Base-by-base conservation (phyloP, 2,797 vertebrate species). In the Megalops cyprinoides region DNA sequence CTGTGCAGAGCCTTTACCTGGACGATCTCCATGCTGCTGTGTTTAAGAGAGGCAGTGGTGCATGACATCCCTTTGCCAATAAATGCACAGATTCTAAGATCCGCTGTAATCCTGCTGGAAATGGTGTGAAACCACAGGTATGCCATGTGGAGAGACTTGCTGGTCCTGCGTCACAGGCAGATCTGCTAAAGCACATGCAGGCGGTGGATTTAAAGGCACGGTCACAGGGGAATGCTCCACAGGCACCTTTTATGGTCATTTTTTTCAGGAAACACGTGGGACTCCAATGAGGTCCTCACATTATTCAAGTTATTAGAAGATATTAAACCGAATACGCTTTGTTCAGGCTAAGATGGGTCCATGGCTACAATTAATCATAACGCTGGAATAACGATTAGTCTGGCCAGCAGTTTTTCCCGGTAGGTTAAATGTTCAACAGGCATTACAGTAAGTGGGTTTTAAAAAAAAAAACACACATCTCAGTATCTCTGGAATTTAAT, bases 1-100 rank as follows among this genome's bases (percentile, higher is more conserved):
- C 28, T 69, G 39, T 81, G 79, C 78, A 85, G 28, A 85, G 76
- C 84, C 83, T 84, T 88, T 83, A 88, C 86, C 85, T 85, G 86
- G 84, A 81, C 87, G 74, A 85, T 48, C 85, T 89, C 86, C 88
- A 78, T 80, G 80, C 77, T 76, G 79, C 65, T 82, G 51, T 78
- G 75, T 77, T 86, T 77, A 83, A 81, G 80, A 74, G 79, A 84
- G 76, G 85, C 81, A 82, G 79, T 82, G 83, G 86, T 75, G 86
- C 86, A 81, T 77, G 15, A 85, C 79, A 3, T 73, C 74, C 77
- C 76, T 84, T 82, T 86, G 84, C 83, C 28, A 79, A 74, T 51
- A 82, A 48, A 46, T 25, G 51, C 8, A 51, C 37, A 2, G 42
- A 23, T 15, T 84, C 79, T 83, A 79, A 86, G 56, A 1, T 39